Evolutionary conservation across 2,888 invertebrate species (phyloP).

Genomic region (Keiferia lycopersicella): DNA sequence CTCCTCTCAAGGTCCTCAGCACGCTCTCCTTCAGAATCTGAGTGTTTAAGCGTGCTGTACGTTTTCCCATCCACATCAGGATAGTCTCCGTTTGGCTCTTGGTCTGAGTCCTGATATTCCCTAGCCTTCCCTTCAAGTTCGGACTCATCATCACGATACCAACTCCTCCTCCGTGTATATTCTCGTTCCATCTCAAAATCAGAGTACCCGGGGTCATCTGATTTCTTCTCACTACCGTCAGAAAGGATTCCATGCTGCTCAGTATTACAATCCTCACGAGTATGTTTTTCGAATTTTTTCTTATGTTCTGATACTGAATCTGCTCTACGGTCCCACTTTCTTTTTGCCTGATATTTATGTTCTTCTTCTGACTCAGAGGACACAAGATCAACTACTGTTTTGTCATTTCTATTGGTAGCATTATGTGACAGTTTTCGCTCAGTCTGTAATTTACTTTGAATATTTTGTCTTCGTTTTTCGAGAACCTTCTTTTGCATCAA

Average conservation of each 20-base stretch:
- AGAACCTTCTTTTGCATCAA: slow-evolving; percentile 1
- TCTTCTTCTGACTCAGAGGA: too few species aligned
- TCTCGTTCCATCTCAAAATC: neutral
- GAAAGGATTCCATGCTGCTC: neutral
- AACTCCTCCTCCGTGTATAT: neutral
- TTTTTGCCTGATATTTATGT: too few species aligned
- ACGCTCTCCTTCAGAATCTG: neutral
- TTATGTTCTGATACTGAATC: neutral
- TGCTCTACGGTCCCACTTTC: too few species aligned
- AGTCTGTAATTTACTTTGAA: neutral
- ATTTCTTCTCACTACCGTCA: neutral
- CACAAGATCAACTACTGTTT: too few species aligned
- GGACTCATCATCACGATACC: neutral
- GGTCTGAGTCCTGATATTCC: neutral
- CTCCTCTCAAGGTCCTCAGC: neutral
- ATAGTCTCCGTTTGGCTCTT: neutral
- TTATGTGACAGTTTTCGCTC: neutral
- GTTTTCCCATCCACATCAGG: neutral
- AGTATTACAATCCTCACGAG: too few species aligned
- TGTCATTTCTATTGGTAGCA: too few species aligned
- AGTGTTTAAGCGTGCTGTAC: neutral
- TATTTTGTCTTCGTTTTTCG: neutral
- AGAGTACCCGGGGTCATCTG: neutral
- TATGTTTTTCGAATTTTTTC: neutral
- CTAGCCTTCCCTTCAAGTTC: neutral